A percentile compares a stretch with the other conserved stretches of the same genome.
phyloP scores from a whole-genome alignment of 2,797 vertebrate genomes.

The Peromyscus eremicus region DNA sequence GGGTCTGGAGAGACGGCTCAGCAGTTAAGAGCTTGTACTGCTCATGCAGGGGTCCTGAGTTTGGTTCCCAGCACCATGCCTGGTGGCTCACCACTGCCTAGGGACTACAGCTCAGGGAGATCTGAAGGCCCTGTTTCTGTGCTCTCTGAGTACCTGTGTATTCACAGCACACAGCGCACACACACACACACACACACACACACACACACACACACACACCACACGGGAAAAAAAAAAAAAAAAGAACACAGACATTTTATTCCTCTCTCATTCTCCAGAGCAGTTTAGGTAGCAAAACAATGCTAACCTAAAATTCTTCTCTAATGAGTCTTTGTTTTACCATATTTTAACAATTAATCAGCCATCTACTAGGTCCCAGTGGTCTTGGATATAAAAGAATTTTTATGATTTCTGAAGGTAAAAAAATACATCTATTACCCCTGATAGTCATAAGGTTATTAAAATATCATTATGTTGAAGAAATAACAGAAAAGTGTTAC shows the following conservation, averaged over 20 bases:
- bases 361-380: not conserved
- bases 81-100: not conserved
- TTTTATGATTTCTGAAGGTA: slow-evolving; percentile 36
- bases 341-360: slow-evolving; percentile 1
- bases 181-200: not conserved
- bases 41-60: not conserved
- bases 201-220: not conserved
- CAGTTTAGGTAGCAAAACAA: not conserved
- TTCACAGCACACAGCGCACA: not conserved
- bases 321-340: not conserved
- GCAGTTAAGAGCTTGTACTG: not conserved
- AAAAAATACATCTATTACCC: not conserved
- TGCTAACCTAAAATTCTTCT: slow-evolving; percentile 24
- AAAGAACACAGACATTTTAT: not conserved
- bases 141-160: too few species aligned
- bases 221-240: not conserved
- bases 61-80: not conserved
- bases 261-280: not conserved
- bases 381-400: slow-evolving; percentile 30
- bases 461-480: slow-evolving; percentile 17
- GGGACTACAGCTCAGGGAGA: not conserved
- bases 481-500: slow-evolving; percentile 21
- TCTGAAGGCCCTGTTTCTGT: not conserved
- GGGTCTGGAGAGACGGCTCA: not conserved
- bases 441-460: not conserved